These are phyloP conservation scores for Cepaea hortensis DNA, from an alignment of 2,888 invertebrate species.

Conservation along the genomic window DNA sequence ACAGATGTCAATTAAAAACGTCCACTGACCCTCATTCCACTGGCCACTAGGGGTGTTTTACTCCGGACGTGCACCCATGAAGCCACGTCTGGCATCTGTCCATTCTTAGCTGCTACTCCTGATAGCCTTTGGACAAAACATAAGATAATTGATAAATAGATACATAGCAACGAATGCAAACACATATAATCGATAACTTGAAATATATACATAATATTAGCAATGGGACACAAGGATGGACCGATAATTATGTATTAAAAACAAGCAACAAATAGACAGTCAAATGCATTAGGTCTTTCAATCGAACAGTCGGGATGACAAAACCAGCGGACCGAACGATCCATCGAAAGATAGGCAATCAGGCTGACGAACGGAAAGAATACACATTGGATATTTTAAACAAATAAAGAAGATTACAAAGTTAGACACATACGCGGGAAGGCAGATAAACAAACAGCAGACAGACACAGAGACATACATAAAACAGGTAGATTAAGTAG, in stretches of 20 bases:
- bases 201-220: too few relatives aligned
- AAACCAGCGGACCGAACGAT: not conserved
- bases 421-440: not conserved
- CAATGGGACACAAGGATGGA: too few relatives aligned
- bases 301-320: too few relatives aligned
- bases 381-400: not conserved
- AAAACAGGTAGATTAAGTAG: not conserved
- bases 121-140: conserved; percentile 51
- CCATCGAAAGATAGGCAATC: not conserved
- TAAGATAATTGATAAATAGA: not conserved
- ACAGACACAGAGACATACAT: not conserved
- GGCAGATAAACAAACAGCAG: not conserved
- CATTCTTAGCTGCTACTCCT: conserved; percentile 60
- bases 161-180: not conserved
- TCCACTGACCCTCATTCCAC: conserved; percentile 55
- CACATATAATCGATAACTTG: not conserved
- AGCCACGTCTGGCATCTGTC: conserved; percentile 59
- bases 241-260: too few relatives aligned
- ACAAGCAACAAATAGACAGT: too few relatives aligned
- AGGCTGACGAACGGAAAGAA: not conserved
- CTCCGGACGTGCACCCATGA: conserved; percentile 60
- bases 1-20: not conserved
- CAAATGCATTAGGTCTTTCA: too few relatives aligned
- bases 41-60: conserved; percentile 57
- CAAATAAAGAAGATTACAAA: not conserved